Evolutionary conservation across 2,113 vertebrate species (phyloP), one percentile per base, ranked within the genome.

Genomic region (Nothoprocta pentlandii): DNA sequence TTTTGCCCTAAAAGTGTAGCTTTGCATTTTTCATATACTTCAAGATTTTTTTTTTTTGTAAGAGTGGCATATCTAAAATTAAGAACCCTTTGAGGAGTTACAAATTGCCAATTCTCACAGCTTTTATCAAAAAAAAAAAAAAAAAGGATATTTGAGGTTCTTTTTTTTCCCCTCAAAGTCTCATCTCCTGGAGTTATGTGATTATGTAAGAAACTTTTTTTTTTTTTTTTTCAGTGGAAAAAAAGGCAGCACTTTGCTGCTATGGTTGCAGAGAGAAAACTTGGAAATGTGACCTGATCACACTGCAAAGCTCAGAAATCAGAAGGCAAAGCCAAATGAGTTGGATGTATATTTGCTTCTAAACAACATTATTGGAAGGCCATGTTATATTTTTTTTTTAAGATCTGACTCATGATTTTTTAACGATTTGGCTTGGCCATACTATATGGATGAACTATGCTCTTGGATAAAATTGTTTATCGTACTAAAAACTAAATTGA

Each of bases 391-490:
- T 63, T 81, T 77, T 75, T 88, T 74, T 54, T 2, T 17, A 92
- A 91, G 75, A 91, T 63, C 36, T 89, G 87, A 94, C 19, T 95
- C 88, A 90, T 54, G 30, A 87, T 81, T 85, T 94, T 94, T 76
- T 63, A 81, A 75, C 76, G 0, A 90, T 71, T 90, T 86, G 34
- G 46, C 62, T 88, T 93, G 90, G 78, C 92, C 89, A 51, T 34
- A 87, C 28, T 46, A 15, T 92, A 84, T 80, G 92, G 87, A 92
- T 84, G 89, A 79, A 76, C 75, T 84, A 49, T 61, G 63, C 66
- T 85, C 41, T 90, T 91, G 91, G 82, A 93, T 87, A 82, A 84
- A 87, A 88, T 41, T 93, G 76, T 91, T 93, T 75, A 51, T 94
- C 92, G 76, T 0, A 0, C 78, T 84, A 81, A 85, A 89, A 47